A percentile compares a stretch with the other conserved stretches of the same genome.
These are phyloP conservation scores for Chloebia gouldiae DNA, from an alignment of 2,113 vertebrate species.

Conservation along the genomic window DNA sequence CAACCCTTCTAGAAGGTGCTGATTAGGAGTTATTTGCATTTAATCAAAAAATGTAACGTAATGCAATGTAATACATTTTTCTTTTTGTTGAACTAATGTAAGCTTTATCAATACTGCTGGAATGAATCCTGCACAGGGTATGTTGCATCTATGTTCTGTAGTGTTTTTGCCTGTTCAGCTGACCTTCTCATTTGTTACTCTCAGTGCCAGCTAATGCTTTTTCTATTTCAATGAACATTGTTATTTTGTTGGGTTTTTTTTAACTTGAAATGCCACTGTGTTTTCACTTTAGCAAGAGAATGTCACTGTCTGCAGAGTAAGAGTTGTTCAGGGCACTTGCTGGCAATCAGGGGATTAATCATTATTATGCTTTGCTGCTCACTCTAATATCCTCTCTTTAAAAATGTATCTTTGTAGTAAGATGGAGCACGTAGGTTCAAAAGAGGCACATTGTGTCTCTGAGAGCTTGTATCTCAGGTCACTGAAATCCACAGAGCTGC, in stretches of 20 bases:
- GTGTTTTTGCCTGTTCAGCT: neutral
- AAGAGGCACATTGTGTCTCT: neutral
- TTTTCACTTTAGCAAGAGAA: slow-evolving; percentile 27
- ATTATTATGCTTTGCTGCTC: slow-evolving; percentile 16
- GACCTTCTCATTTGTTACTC: slow-evolving; percentile 29
- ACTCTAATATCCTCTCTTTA: slow-evolving; percentile 23
- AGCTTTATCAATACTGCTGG: neutral
- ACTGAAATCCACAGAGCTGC: neutral
- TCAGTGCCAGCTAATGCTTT: neutral
- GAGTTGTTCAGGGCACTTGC: slow-evolving; percentile 13
- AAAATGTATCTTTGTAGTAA: slow-evolving; percentile 33
- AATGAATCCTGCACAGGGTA: neutral
- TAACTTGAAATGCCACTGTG: slow-evolving; percentile 12
- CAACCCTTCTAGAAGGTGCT: slow-evolving; percentile 10
- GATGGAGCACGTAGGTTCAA: slow-evolving; percentile 5
- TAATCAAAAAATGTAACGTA: slow-evolving; percentile 50
- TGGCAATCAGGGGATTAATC: slow-evolving; percentile 41
- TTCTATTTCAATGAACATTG: slow-evolving; percentile 11
- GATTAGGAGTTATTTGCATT: slow-evolving; percentile 47
- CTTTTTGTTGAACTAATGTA: slow-evolving; percentile 41
- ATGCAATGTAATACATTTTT: slow-evolving; percentile 1
- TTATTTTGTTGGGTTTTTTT: neutral
- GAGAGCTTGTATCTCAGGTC: neutral
- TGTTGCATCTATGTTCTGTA: neutral
- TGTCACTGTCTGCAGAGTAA: slow-evolving; percentile 34